Conservation (phyloP, 2,888 invertebrate genomes). For the Serrognathus titanus region DNA sequence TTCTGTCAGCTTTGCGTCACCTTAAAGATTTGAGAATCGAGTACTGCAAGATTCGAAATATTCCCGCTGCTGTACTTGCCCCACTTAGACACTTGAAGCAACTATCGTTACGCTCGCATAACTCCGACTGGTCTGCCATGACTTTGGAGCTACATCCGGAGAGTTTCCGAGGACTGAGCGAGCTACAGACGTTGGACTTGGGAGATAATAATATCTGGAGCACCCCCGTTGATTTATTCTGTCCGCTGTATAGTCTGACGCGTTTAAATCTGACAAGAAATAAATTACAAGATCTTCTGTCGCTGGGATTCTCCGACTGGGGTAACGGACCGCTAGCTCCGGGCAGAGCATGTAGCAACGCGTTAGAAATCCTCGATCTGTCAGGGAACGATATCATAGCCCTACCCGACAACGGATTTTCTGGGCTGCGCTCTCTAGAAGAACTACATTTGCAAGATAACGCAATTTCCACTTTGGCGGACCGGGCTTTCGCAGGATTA, state of each 20-base stretch:
- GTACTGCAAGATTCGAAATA: slow-evolving; percentile 72
- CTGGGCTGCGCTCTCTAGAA: slow-evolving; percentile 65
- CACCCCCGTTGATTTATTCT: slow-evolving; percentile 68
- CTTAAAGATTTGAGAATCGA: slow-evolving; percentile 68
- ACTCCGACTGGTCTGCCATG: slow-evolving; percentile 77
- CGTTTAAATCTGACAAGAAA: slow-evolving; percentile 72
- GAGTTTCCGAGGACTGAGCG: slow-evolving; percentile 66
- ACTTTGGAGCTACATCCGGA: slow-evolving; percentile 71
- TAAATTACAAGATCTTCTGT: slow-evolving; percentile 73
- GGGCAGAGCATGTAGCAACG: slow-evolving; percentile 63
- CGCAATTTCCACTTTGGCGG: slow-evolving; percentile 68
- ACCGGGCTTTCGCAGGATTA: slow-evolving; percentile 71
- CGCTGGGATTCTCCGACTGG: slow-evolving; percentile 72
- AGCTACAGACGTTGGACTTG: slow-evolving; percentile 65
- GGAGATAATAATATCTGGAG: slow-evolving; percentile 77
- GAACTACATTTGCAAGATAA: slow-evolving; percentile 73
- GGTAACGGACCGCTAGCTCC: slow-evolving; percentile 62
- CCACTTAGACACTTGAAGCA: slow-evolving; percentile 64
- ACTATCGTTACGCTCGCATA: slow-evolving; percentile 69
- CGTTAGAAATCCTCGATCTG: slow-evolving; percentile 68
- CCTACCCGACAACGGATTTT: slow-evolving; percentile 68
- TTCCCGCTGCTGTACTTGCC: slow-evolving; percentile 67
- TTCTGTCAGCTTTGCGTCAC: slow-evolving; percentile 61
- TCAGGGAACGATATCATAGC: slow-evolving; percentile 70
- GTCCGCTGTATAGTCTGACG: slow-evolving; percentile 65